A percentile compares a stretch with the other conserved stretches of the same genome.
Evolutionary conservation across 2,797 vertebrate genomes (phyloP).

Genomic region (Petrocephalus sullivani): DNA sequence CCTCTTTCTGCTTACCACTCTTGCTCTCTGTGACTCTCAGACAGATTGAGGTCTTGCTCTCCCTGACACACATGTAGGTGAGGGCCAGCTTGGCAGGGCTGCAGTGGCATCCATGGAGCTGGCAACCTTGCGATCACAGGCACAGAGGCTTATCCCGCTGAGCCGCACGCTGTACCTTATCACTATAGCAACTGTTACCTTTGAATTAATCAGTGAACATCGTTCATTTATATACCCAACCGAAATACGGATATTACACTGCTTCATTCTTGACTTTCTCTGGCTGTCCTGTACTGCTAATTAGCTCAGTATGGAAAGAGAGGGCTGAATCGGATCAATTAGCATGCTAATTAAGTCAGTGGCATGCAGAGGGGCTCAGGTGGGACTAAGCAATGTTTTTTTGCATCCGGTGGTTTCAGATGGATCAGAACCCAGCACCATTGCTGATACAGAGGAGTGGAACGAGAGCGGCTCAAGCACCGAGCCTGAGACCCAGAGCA

Average conservation of each 20-base stretch:
- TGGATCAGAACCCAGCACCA: slow-evolving; percentile 50
- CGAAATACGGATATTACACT: background rate
- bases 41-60: too few species aligned
- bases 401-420: slow-evolving; percentile 46
- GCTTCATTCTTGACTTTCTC: background rate
- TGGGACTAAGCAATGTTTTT: background rate
- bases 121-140: background rate
- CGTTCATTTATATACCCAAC: background rate
- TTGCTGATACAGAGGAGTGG: slow-evolving; percentile 69
- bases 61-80: background rate
- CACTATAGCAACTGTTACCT: background rate
- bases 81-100: background rate
- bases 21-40: background rate
- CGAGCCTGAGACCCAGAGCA: slow-evolving; percentile 64
- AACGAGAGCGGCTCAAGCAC: slow-evolving; percentile 74
- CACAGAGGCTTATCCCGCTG: background rate
- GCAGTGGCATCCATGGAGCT: background rate
- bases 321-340: background rate
- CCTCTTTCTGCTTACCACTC: background rate
- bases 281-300: background rate
- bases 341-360: background rate
- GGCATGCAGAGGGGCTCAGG: background rate
- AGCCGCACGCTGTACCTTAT: background rate
- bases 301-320: background rate
- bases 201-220: background rate